Evolutionary conservation across 2,888 invertebrate species (phyloP).

Genomic region (Teleiodes luculella): DNA sequence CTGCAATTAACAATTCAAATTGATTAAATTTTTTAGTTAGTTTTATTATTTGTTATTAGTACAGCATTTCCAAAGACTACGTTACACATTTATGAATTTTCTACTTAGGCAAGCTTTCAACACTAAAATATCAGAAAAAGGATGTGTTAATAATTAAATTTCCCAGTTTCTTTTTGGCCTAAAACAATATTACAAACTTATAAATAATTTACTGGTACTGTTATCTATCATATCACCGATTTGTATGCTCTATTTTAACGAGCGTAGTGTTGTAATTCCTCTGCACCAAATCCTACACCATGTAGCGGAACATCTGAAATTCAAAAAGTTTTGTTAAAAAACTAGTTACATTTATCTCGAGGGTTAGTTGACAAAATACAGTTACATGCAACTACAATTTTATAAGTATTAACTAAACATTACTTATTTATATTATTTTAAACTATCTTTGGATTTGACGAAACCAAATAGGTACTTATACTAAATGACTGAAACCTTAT

Average conservation of each 20-base stretch:
- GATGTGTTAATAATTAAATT: neutral
- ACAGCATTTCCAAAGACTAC: no score
- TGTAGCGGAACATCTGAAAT: slow-evolving; percentile 63
- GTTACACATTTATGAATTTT: neutral
- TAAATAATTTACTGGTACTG: slow-evolving; percentile 10
- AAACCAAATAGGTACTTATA: no score
- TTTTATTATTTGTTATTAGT: no score
- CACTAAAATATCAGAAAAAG: neutral
- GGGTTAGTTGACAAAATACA: no score
- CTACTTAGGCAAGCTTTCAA: neutral
- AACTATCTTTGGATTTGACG: no score
- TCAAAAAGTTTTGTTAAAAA: slow-evolving; percentile 8
- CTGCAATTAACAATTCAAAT: no score
- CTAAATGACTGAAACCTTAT: no score
- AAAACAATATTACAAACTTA: neutral
- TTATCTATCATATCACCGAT: slow-evolving; percentile 30
- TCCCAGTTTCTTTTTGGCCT: slow-evolving; percentile 7
- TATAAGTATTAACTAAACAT: no score
- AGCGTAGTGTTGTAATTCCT: slow-evolving; percentile 63
- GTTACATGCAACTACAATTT: no score
- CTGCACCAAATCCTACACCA: slow-evolving; percentile 48
- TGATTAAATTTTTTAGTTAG: no score
- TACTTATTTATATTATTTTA: no score
- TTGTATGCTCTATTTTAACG: slow-evolving; percentile 32
- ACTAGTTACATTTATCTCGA: neutral